Percentiles rank a stretch among this genome's conserved stretches.
Evolutionary conservation across 2,888 invertebrate species (phyloP).

Genomic region (Epirrhoe tristata): DNA sequence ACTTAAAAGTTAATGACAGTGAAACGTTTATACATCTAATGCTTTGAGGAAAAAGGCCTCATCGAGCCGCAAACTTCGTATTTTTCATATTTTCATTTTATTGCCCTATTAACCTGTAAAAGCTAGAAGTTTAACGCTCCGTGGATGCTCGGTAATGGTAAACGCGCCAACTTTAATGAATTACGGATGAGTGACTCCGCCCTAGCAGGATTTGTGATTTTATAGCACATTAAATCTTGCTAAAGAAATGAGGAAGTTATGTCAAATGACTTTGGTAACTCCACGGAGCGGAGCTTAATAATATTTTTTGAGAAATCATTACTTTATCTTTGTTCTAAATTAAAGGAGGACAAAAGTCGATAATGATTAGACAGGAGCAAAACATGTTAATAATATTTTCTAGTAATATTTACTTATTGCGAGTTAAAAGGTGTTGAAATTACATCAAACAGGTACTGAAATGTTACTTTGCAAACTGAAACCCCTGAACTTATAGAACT

Average conservation of each 20-base stretch:
- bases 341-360: neutral
- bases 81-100: slow-evolving; percentile 74
- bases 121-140: slow-evolving; percentile 68
- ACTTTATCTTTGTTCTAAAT: neutral
- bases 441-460: neutral
- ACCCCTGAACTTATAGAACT: neutral
- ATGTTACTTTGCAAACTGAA: neutral
- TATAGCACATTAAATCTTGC: slow-evolving; percentile 74
- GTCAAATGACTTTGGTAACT: slow-evolving; percentile 55
- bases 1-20: slow-evolving; percentile 41
- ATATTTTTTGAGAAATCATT: slow-evolving; percentile 3
- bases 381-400: neutral
- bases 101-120: slow-evolving; percentile 72
- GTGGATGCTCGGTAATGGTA: slow-evolving; percentile 71
- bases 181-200: slow-evolving; percentile 77
- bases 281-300: slow-evolving; percentile 9
- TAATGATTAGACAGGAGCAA: neutral
- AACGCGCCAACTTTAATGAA: slow-evolving; percentile 80
- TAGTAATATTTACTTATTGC: no score
- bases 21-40: slow-evolving; percentile 35
- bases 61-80: slow-evolving; percentile 51
- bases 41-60: slow-evolving; percentile 34
- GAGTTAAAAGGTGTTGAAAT: neutral
- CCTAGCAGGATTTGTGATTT: slow-evolving; percentile 75
- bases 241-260: slow-evolving; percentile 70